phyloP scores from a whole-genome alignment of 2,888 invertebrate genomes.

The Cerceris rybyensis region DNA sequence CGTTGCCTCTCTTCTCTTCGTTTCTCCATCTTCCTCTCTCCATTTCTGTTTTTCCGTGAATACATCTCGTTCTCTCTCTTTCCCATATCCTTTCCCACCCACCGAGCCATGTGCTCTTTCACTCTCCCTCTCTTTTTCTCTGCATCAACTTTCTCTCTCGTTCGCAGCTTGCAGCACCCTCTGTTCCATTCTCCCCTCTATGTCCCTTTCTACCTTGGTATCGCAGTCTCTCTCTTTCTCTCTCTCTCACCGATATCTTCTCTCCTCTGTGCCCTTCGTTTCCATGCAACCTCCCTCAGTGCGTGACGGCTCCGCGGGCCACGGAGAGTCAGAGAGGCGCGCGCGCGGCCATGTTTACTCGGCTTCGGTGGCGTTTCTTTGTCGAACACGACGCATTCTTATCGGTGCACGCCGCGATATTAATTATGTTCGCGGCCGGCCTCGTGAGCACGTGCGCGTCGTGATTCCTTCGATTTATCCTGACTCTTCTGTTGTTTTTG shows the following conservation, averaged over 20 bases:
- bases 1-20: conserved; percentile 13
- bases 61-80: conserved; percentile 8
- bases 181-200: conserved; percentile 34
- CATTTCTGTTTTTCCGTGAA: conserved; percentile 19
- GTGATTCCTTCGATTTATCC: conserved; percentile 31
- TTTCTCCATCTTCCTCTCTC: conserved; percentile 15
- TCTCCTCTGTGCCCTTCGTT: conserved; percentile 62
- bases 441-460: conserved; percentile 47
- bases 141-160: conserved; percentile 58
- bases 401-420: conserved; percentile 54
- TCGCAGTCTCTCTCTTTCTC: conserved; percentile 12
- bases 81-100: not conserved
- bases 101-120: not conserved
- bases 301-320: conserved; percentile 69
- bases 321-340: conserved; percentile 59
- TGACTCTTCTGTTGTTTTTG: not conserved
- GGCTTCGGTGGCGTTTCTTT: conserved; percentile 59
- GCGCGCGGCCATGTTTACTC: conserved; percentile 71
- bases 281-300: conserved; percentile 73
- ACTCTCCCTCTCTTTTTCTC: not conserved
- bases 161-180: conserved; percentile 52
- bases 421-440: conserved; percentile 62
- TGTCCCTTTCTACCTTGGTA: conserved; percentile 13
- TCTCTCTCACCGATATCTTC: conserved; percentile 17
- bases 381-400: conserved; percentile 50